phyloP scores from a whole-genome alignment of 2,797 vertebrate species.

The Dendrocincla tyrannina region DNA sequence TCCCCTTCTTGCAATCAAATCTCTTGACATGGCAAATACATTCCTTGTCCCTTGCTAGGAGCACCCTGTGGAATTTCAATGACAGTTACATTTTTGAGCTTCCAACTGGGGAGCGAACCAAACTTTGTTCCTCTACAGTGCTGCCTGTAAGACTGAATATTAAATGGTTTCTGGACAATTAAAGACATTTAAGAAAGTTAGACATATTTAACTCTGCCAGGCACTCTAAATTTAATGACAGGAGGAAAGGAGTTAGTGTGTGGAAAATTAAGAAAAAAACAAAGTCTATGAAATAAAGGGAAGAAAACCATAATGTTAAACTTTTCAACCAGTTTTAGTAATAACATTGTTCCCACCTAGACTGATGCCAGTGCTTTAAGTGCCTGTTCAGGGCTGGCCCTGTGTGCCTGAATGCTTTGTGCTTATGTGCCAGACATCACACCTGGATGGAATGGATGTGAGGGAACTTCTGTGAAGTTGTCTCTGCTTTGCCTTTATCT shows the following conservation, averaged over 20 bases:
- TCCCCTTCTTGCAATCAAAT: background rate
- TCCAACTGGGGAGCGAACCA: background rate
- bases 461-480: background rate
- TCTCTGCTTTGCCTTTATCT: background rate
- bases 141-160: background rate
- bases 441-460: background rate
- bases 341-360: rapidly evolving
- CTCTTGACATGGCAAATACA: background rate
- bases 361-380: background rate
- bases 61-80: background rate
- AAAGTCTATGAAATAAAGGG: background rate
- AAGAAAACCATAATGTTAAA: background rate
- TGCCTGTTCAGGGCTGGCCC: background rate
- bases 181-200: background rate
- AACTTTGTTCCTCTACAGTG: background rate
- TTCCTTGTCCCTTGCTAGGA: background rate
- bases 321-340: background rate
- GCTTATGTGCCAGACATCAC: background rate
- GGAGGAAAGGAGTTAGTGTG: background rate
- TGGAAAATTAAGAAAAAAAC: background rate
- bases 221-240: background rate
- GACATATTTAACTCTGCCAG: background rate
- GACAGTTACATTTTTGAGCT: background rate
- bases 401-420: background rate
- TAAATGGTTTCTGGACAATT: background rate